A percentile compares a stretch with the other conserved stretches of the same genome.
These are phyloP conservation scores for Neoarius graeffei DNA, from an alignment of 2,113 vertebrate species.

Conservation along the genomic window DNA sequence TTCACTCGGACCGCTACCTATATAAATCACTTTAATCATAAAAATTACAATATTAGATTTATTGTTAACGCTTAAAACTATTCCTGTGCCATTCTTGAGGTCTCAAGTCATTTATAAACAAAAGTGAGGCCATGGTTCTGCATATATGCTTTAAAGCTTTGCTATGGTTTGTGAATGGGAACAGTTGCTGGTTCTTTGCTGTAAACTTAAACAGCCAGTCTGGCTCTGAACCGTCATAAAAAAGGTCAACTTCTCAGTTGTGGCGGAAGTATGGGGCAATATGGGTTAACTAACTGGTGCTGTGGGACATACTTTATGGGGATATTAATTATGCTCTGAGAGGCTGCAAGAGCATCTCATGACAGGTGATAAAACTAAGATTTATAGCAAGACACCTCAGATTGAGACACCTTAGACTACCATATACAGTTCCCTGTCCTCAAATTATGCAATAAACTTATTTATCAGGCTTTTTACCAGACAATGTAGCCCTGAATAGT, in stretches of 20 bases:
- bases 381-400: constrained; percentile 58
- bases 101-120: too few species aligned
- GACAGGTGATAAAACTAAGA: constrained; percentile 65
- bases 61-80: too few species aligned
- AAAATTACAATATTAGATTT: too few species aligned
- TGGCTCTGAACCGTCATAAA: constrained; percentile 14
- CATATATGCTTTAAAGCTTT: neutral
- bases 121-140: too few species aligned
- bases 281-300: constrained; percentile 25
- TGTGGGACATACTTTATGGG: constrained; percentile 54
- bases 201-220: constrained; percentile 11
- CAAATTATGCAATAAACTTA: neutral
- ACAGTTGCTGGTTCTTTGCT: neutral
- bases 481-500: too few species aligned
- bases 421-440: neutral
- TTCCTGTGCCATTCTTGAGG: too few species aligned
- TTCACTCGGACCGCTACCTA: too few species aligned
- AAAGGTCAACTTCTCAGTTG: neutral
- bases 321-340: constrained; percentile 37
- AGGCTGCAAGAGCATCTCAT: constrained; percentile 54
- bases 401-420: constrained; percentile 32
- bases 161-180: neutral
- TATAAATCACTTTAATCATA: too few species aligned
- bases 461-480: neutral
- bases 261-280: constrained; percentile 18